Evolutionary conservation across 2,888 invertebrate species (phyloP).

Genomic region (Cataglyphis cursor): DNA sequence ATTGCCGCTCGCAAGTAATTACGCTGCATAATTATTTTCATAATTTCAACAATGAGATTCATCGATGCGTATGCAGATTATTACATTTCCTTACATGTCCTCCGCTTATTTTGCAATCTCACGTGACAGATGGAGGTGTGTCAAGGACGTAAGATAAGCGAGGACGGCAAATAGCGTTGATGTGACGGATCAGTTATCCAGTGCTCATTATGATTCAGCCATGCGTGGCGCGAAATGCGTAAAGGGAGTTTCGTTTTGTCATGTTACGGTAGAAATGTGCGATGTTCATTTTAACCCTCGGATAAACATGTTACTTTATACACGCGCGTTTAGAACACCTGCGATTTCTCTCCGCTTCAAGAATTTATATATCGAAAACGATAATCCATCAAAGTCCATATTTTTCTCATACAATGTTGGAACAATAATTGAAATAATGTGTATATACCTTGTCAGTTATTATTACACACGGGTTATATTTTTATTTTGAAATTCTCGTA

Average conservation of each 20-base stretch:
- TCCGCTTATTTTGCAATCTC: not conserved
- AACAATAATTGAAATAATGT: not conserved
- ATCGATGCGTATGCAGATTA: not conserved
- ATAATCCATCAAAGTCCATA: not conserved
- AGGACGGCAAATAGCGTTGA: constrained; percentile 7
- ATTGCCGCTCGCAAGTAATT: constrained; percentile 1
- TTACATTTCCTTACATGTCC: constrained; percentile 7
- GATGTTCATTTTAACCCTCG: constrained; percentile 34
- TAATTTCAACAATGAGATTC: constrained; percentile 9
- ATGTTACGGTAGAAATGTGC: constrained; percentile 48
- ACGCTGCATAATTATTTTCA: not conserved
- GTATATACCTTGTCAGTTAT: not conserved
- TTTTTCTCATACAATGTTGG: not conserved
- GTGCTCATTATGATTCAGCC: constrained; percentile 42
- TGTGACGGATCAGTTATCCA: constrained; percentile 33
- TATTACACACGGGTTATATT: constrained; percentile 3
- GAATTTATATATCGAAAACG: constrained; percentile 5
- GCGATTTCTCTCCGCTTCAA: constrained; percentile 9
- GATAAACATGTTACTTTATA: constrained; percentile 29
- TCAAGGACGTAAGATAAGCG: constrained; percentile 47
- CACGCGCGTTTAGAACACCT: constrained; percentile 2
- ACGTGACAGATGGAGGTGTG: constrained; percentile 33
- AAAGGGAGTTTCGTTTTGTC: constrained; percentile 18
- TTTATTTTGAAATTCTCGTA: not conserved
- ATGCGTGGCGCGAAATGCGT: constrained; percentile 29